These are phyloP conservation scores for Borostomias antarcticus DNA, from an alignment of 2,797 vertebrate genomes.

Conservation along the genomic window DNA sequence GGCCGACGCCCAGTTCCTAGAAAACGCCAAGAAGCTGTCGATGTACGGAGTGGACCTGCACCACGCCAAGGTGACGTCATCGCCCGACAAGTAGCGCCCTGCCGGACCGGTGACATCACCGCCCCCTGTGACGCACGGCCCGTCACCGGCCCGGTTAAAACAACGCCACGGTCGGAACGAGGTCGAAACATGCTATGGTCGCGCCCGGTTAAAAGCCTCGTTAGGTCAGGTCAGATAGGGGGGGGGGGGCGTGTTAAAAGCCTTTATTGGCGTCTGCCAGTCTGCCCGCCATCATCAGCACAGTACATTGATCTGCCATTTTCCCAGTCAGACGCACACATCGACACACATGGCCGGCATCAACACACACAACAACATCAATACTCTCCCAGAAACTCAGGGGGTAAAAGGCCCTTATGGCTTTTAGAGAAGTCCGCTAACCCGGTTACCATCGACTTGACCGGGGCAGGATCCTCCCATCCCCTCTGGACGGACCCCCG, in stretches of 20 bases:
- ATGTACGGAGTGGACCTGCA: conserved; percentile 99
- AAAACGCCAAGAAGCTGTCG: conserved; percentile 97
- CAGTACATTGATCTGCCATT: neutral
- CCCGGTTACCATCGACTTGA: neutral
- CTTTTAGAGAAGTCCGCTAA: neutral
- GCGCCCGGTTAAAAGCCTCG: neutral
- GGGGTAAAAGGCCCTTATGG: neutral
- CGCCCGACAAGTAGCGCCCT: too few relatives aligned
- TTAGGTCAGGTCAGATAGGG: too few relatives aligned
- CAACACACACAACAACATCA: too few relatives aligned
- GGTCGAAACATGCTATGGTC: neutral
- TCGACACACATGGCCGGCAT: neutral
- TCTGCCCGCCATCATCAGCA: neutral
- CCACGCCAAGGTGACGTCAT: conserved; percentile 88
- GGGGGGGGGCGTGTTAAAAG: too few relatives aligned
- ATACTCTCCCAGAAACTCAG: too few relatives aligned
- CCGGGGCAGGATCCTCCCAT: too few relatives aligned
- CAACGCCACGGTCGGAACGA: too few relatives aligned
- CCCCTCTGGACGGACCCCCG: too few relatives aligned
- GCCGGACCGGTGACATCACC: neutral
- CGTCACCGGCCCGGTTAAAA: too few relatives aligned
- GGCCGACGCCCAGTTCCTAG: conserved; percentile 93
- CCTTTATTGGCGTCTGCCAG: neutral
- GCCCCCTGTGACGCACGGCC: neutral
- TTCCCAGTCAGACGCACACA: neutral